Evolutionary conservation across 2,888 invertebrate genomes (phyloP).

Genomic region (Sinodicranocentrus sp.): DNA sequence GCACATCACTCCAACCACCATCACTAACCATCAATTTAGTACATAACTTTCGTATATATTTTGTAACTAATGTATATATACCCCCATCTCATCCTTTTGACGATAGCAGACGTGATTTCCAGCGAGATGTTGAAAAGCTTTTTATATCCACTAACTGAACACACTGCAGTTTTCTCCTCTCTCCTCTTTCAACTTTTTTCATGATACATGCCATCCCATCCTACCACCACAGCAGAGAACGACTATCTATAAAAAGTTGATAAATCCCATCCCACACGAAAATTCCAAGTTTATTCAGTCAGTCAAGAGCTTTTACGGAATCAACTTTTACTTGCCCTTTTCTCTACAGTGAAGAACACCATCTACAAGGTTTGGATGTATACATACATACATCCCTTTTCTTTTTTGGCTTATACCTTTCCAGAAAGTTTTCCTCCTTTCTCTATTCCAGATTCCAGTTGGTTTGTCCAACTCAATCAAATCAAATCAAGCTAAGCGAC

Average conservation of each 20-base stretch:
- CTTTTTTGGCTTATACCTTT: background rate
- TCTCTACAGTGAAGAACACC: background rate
- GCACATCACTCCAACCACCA: conserved; percentile 15
- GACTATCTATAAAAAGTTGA: background rate
- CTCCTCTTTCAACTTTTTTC: background rate
- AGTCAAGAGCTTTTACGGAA: conserved; percentile 25
- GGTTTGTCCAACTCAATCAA: conserved; percentile 72
- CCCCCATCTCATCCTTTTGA: background rate
- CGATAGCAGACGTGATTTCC: background rate
- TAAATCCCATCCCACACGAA: background rate
- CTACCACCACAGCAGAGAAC: no score
- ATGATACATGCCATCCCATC: conserved; percentile 5
- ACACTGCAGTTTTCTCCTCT: background rate
- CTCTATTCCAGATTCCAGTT: no score
- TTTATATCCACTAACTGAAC: conserved; percentile 11
- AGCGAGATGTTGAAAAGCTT: background rate
- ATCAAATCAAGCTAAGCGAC: conserved; percentile 76
- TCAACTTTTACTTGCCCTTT: conserved; percentile 59
- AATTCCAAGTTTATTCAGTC: background rate
- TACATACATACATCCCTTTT: conserved; percentile 2
- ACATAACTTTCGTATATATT: background rate
- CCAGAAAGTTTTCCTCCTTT: background rate
- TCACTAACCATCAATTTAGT: conserved; percentile 5
- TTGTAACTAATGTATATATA: background rate
- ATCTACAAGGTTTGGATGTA: background rate